These are phyloP conservation scores for Cossypha niveicapilla DNA, from an alignment of 2,797 vertebrate genomes.

Conservation along the genomic window DNA sequence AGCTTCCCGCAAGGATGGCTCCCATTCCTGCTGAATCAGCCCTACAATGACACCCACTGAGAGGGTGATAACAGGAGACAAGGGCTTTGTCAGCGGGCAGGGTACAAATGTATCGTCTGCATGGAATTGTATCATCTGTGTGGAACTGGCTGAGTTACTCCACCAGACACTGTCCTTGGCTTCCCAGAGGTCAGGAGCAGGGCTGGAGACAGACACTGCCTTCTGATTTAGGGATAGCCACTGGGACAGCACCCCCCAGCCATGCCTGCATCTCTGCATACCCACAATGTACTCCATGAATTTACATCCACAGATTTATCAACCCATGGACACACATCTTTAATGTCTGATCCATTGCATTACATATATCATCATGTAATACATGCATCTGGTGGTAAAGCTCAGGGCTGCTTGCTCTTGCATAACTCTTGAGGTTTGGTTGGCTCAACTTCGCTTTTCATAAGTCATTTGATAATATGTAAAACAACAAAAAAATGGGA, in stretches of 20 bases:
- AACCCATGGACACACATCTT: background rate
- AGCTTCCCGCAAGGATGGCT: background rate
- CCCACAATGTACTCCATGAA: background rate
- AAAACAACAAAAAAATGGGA: background rate
- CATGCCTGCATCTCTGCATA: background rate
- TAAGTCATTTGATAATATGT: background rate
- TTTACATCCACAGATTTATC: background rate
- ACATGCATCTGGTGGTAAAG: background rate
- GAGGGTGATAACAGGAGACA: background rate
- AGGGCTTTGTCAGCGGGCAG: background rate
- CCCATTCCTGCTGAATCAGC: constrained; percentile 27
- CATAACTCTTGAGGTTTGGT: background rate
- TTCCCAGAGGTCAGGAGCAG: background rate
- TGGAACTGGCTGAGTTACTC: background rate
- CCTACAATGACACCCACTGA: background rate
- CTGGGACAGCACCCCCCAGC: background rate
- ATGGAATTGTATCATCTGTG: background rate
- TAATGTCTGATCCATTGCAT: background rate
- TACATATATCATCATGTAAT: no score
- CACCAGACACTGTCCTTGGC: background rate
- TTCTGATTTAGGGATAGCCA: background rate
- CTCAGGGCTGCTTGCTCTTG: background rate
- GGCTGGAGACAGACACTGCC: background rate
- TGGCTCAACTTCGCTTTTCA: constrained; percentile 3
- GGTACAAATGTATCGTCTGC: background rate